These are phyloP conservation scores for Lasioglossum morio DNA, from an alignment of 2,888 invertebrate species.

Conservation along the genomic window DNA sequence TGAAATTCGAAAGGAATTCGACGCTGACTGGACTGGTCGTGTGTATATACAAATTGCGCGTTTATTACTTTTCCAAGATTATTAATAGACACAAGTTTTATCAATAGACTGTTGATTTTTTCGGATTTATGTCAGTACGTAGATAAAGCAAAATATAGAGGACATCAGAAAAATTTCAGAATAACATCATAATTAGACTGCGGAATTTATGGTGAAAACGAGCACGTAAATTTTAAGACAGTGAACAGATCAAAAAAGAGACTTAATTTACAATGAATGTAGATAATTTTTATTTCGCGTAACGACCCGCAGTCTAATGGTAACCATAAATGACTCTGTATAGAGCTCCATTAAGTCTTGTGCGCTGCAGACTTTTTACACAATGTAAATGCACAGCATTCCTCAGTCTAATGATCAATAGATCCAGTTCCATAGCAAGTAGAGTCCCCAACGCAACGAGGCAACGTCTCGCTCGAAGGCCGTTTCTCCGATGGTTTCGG, in stretches of 20 bases:
- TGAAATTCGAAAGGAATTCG: background rate
- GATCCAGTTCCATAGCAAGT: background rate
- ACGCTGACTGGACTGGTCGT: background rate
- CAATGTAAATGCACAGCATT: background rate
- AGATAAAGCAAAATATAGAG: too few relatives aligned
- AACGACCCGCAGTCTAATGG: background rate
- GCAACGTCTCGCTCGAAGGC: background rate
- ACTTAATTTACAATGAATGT: background rate
- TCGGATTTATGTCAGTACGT: background rate
- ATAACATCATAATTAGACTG: background rate
- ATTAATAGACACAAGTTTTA: background rate
- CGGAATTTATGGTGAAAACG: background rate
- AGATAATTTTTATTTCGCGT: background rate
- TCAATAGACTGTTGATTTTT: background rate
- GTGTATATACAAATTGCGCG: background rate
- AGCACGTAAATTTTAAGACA: too few relatives aligned
- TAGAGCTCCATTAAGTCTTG: background rate
- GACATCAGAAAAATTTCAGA: background rate
- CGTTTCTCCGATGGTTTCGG: background rate
- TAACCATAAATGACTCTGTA: background rate
- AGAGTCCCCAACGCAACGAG: background rate
- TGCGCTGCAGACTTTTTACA: background rate
- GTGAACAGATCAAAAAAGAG: too few relatives aligned
- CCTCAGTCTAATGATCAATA: background rate
- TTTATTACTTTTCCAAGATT: background rate